Evolutionary conservation across 1,140 invertebrate species (phyloP), one percentile per base, ranked within the genome.

Genomic region (Neoseiulus cucumeris): DNA sequence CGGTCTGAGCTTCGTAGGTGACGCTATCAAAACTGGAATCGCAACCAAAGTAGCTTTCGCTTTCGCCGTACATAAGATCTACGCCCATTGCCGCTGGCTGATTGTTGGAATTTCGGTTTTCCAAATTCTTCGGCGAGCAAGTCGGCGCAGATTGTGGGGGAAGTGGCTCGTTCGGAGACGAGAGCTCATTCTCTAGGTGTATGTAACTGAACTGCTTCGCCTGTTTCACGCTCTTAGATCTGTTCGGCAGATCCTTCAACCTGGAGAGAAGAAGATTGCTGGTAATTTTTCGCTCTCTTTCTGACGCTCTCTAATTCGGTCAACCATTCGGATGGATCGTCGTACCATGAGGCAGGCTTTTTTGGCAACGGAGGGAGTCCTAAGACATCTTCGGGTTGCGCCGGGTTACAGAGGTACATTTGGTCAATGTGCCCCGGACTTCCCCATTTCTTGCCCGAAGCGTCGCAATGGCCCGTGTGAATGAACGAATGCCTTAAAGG

Each of bases 401-500:
- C 87, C 0, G 87, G 87, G 76, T 89, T 89, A 41, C 82, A 78
- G 42, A 89, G 74, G 74, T 88, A 89, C 66, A 89, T 82, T 74
- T 84, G 85, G 76, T 86, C 88, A 69, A 91, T 89, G 64, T 77
- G 80, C n/a, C 79, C 79, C 0, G 87, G 87, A 73, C 84, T 86
- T 1, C 90, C 90, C 89, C 90, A 93, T 14, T 84, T 84, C 71
- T 86, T 86, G 9, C 87, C 87, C n/a, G 73, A 72, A 22, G 73
- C 70, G 68, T 77, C 77, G 0, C 75, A 75, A 75, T 80, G 78
- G 67, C 81, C 82, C 0, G 87, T 87, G 72, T 91, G 87, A 68
- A 90, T 87, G 69, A 90, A 87, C n/a, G 87, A 88, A 73, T 89
- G 85, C 69, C 85, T 81, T 17, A 91, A 72, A 0, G 86, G 85